Evolutionary conservation across 2,888 invertebrate species (phyloP), one percentile per base, ranked within the genome.

Genomic region (Neoaliturus tenellus): DNA sequence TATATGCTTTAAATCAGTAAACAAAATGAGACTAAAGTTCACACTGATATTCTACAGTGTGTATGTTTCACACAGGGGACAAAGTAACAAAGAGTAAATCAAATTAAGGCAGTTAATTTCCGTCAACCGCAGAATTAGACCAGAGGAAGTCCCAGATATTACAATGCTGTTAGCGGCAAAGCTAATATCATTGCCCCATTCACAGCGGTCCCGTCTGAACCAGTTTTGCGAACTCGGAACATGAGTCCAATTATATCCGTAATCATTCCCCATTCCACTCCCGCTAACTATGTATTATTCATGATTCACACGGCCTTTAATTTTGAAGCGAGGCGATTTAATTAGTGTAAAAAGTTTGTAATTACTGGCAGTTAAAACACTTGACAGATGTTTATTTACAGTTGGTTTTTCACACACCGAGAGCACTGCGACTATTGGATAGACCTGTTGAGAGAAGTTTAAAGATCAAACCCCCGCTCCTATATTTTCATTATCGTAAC

Each of bases 251-350:
- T 62, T 62, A 62, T 31, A 62, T 2, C 62, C 6, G 55, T 20
- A 55, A 55, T 48, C 23, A 55, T 20, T n/a, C n/a, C n/a, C n/a
- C n/a, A n/a, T n/a, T n/a, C 25, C 25, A 5, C n/a, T 55, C 12
- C 25, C 20, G 3, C 55, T 14, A 31, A 28, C 62, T 28, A 62
- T 62, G 31, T 28, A 62, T 28, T 62, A 62, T 62, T 28, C 62
- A 62, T 62, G 28, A 62, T 62, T 62, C 62, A 12, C 62, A 62
- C 62, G 62, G 62, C 62, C 62, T 28, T 28, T 62, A 62, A 62
- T 62, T 62, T 25, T 62, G 2, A 62, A 62, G 10, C 23, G 20
- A 28, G 55, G 10, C 55, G 31, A 28, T 10, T 28, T 62, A 25
- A 62, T 62, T 62, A 28, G 2, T 14, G 62, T 55, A 20, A 62